These are phyloP conservation scores for Himalopsyche kuldschensis DNA, from an alignment of 2,888 invertebrate species.

Conservation along the genomic window DNA sequence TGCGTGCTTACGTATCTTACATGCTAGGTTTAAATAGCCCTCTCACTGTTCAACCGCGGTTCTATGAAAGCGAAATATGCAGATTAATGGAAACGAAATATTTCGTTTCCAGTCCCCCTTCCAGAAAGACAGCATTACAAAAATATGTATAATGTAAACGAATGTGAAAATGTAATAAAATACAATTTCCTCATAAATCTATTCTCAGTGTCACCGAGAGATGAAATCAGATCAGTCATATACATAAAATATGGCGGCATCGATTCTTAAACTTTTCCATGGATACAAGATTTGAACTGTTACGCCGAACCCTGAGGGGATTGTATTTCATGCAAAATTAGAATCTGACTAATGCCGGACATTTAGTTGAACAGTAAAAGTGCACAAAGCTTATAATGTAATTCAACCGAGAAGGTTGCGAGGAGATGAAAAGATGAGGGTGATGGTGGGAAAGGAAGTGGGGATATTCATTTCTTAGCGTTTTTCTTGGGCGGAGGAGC, in stretches of 20 bases:
- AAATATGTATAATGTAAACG: background rate
- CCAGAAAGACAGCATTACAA: background rate
- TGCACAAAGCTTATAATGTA: constrained; percentile 38
- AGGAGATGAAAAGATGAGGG: constrained; percentile 3
- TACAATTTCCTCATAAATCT: too few species aligned
- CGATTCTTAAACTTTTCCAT: background rate
- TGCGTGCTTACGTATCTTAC: constrained; percentile 20
- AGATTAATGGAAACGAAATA: background rate
- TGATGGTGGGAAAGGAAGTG: constrained; percentile 6
- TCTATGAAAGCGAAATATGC: background rate
- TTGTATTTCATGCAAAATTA: background rate
- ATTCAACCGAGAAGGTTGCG: constrained; percentile 33
- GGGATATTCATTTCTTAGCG: constrained; percentile 52
- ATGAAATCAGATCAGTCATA: background rate
- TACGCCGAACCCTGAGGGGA: background rate
- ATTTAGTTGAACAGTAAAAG: constrained; percentile 30
- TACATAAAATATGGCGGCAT: background rate
- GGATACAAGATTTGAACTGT: background rate
- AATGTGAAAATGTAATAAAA: background rate
- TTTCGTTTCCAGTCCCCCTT: background rate
- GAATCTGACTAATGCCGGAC: background rate
- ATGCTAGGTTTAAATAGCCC: constrained; percentile 36
- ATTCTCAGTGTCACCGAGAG: background rate
- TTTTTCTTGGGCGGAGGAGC: constrained; percentile 71
- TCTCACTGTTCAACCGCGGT: constrained; percentile 30